These are phyloP conservation scores for Euproctis similis DNA, from an alignment of 2,888 invertebrate genomes.

Conservation along the genomic window DNA sequence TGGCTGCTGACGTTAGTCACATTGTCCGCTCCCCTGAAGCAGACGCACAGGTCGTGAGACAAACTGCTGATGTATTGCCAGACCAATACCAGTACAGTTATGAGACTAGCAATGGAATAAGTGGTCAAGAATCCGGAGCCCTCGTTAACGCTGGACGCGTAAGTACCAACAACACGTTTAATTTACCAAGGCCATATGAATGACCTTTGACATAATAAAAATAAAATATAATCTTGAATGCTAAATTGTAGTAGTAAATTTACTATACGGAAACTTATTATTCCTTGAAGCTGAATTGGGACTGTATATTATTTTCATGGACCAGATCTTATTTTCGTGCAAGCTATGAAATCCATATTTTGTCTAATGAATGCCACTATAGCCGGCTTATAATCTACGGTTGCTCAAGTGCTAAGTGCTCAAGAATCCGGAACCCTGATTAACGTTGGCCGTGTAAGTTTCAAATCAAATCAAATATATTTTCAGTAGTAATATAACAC, in stretches of 20 bases:
- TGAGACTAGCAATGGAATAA: constrained; percentile 78
- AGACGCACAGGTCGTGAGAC: constrained; percentile 34
- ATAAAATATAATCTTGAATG: constrained; percentile 25
- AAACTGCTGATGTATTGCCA: constrained; percentile 50
- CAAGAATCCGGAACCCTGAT: too few species aligned
- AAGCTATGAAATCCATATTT: too few species aligned
- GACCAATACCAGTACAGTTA: constrained; percentile 64
- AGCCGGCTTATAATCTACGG: too few species aligned
- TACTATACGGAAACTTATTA: constrained; percentile 34
- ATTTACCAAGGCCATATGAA: constrained; percentile 22
- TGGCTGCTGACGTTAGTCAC: constrained; percentile 59
- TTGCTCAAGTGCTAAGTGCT: too few species aligned
- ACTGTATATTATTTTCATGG: too few species aligned
- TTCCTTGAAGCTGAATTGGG: constrained; percentile 26
- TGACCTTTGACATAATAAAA: constrained; percentile 28
- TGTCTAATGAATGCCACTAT: too few species aligned
- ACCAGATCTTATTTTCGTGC: too few species aligned
- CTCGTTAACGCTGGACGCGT: constrained; percentile 62
- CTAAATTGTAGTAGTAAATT: constrained; percentile 25
- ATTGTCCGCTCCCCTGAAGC: constrained; percentile 27
- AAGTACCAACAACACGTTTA: constrained; percentile 31
- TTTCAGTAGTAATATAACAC: too few species aligned
- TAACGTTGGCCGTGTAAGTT: too few species aligned
- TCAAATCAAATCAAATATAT: too few species aligned
- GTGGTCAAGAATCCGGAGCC: constrained; percentile 68